Evolutionary conservation across 2,113 vertebrate genomes (phyloP).

Genomic region (Falco punctatus): DNA sequence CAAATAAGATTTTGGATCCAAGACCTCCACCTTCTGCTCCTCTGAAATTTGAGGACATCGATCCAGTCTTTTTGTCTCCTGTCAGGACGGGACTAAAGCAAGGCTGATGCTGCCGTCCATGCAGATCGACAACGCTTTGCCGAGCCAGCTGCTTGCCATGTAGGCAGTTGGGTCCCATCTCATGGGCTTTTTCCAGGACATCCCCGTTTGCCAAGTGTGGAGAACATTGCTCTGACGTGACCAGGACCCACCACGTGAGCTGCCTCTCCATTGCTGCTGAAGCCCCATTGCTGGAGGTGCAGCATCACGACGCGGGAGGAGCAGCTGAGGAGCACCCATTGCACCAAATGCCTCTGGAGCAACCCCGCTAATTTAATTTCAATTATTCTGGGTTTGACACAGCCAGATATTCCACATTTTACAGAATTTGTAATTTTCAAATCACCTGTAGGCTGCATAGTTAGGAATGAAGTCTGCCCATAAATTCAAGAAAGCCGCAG

Average conservation of each 20-base stretch:
- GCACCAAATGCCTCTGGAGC: not conserved
- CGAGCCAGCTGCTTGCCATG: not conserved
- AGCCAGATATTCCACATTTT: not conserved
- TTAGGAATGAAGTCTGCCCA: not conserved
- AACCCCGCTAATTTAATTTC: not conserved
- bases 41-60: not conserved
- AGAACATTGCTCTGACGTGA: rapidly evolving
- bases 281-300: not conserved
- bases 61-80: not conserved
- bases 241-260: not conserved
- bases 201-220: not conserved
- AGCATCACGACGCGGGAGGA: not conserved
- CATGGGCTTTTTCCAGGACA: not conserved
- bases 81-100: not conserved
- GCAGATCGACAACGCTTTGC: rapidly evolving
- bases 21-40: not conserved
- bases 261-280: not conserved
- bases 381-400: not conserved
- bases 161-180: not conserved
- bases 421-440: not conserved
- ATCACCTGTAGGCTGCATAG: not conserved
- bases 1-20: not conserved
- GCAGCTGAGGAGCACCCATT: not conserved
- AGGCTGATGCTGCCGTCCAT: not conserved
- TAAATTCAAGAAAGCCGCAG: not conserved